Conservation (phyloP, 1,140 invertebrate genomes). For the Cydia amplana region DNA sequence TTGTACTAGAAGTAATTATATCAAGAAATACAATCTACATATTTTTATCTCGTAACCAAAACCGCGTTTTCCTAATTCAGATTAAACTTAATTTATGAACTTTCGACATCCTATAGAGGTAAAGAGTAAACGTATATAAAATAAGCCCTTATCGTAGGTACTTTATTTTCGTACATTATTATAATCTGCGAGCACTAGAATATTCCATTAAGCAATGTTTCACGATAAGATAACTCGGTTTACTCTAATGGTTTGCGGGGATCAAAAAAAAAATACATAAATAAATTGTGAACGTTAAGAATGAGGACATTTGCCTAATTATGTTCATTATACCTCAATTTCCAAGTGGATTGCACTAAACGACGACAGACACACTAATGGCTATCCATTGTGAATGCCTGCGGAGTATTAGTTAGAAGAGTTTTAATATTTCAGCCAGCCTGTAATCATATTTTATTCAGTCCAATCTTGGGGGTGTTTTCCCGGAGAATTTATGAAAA, state of each 20-base stretch:
- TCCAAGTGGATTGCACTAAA: not conserved
- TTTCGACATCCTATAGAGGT: not conserved
- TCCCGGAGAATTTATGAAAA: constrained; percentile 18
- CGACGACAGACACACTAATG: not conserved
- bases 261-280: constrained; percentile 1
- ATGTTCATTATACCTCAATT: constrained; percentile 22
- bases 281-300: not conserved
- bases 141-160: not conserved
- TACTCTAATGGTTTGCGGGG: not conserved
- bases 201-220: not conserved
- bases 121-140: not conserved
- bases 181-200: not conserved
- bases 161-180: not conserved
- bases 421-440: constrained; percentile 13
- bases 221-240: not conserved
- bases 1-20: too few relatives aligned
- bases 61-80: not conserved
- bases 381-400: not conserved
- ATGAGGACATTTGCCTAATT: constrained; percentile 13
- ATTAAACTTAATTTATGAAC: not conserved
- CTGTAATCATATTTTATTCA: constrained; percentile 28
- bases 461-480: constrained; percentile 18
- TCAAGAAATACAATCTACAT: too few relatives aligned
- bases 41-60: not conserved
- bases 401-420: not conserved